Percentiles rank a stretch among this genome's conserved stretches.
These are phyloP conservation scores for Diabrotica undecimpunctata DNA, from an alignment of 1,140 invertebrate genomes.

Conservation along the genomic window DNA sequence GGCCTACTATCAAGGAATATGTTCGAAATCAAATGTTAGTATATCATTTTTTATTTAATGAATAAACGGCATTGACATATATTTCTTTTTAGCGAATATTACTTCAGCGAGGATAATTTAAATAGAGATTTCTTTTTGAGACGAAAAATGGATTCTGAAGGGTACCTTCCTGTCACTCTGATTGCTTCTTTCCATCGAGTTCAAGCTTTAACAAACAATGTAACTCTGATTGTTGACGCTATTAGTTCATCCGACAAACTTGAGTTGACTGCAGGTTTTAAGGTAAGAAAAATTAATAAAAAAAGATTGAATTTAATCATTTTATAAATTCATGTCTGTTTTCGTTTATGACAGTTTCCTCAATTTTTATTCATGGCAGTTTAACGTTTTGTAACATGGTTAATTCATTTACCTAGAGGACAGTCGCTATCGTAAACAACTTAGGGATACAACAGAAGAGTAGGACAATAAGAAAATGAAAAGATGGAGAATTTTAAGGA, in stretches of 20 bases:
- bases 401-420: too few relatives aligned
- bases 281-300: slow-evolving; percentile 51
- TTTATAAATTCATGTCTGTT: too few relatives aligned
- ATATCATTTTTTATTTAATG: slow-evolving; percentile 1
- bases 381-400: too few relatives aligned
- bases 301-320: too few relatives aligned
- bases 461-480: too few relatives aligned
- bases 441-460: too few relatives aligned
- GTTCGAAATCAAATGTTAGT: slow-evolving; percentile 83
- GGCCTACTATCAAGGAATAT: slow-evolving; percentile 65
- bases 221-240: slow-evolving; percentile 76
- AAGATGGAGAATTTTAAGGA: too few relatives aligned
- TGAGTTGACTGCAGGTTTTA: slow-evolving; percentile 74
- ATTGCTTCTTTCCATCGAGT: slow-evolving; percentile 96
- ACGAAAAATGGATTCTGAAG: slow-evolving; percentile 92
- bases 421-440: too few relatives aligned
- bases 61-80: not conserved
- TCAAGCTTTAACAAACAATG: slow-evolving; percentile 79
- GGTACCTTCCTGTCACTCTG: slow-evolving; percentile 86
- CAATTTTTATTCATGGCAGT: too few relatives aligned
- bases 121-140: slow-evolving; percentile 93
- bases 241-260: slow-evolving; percentile 78
- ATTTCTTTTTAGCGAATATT: slow-evolving; percentile 84
- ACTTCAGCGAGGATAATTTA: slow-evolving; percentile 97
- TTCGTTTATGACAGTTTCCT: too few relatives aligned